A percentile compares a stretch with the other conserved stretches of the same genome.
phyloP scores from a whole-genome alignment of 2,888 invertebrate species.

The Monochamus alternatus region DNA sequence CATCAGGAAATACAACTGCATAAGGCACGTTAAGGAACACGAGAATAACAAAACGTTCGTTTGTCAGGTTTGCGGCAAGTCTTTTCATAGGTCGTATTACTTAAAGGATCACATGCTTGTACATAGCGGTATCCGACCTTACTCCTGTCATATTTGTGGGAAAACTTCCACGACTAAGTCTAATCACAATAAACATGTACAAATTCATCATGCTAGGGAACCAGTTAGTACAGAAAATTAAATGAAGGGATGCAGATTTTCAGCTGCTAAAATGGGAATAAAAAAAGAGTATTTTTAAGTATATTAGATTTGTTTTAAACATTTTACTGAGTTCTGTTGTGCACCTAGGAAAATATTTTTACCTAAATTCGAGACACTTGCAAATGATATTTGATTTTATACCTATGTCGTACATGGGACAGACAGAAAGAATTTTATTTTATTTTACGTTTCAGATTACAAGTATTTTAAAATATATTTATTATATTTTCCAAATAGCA shows the following conservation, averaged over 20 bases:
- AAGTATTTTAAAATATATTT: neutral
- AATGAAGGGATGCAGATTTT: slow-evolving; percentile 38
- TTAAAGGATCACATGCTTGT: slow-evolving; percentile 90
- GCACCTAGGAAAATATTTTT: neutral
- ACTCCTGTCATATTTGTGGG: slow-evolving; percentile 90
- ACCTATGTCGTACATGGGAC: neutral
- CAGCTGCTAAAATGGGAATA: slow-evolving; percentile 36
- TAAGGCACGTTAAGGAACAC: slow-evolving; percentile 89
- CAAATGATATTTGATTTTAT: neutral
- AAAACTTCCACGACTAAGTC: slow-evolving; percentile 92
- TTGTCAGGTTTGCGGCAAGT: slow-evolving; percentile 86
- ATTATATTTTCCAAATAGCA: neutral
- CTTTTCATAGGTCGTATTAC: slow-evolving; percentile 90
- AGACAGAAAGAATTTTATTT: neutral
- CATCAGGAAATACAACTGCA: slow-evolving; percentile 90
- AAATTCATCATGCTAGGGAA: slow-evolving; percentile 91
- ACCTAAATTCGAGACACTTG: neutral
- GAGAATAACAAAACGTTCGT: slow-evolving; percentile 84
- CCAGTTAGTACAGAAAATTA: slow-evolving; percentile 89
- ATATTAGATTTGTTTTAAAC: slow-evolving; percentile 33
- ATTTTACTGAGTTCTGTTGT: neutral
- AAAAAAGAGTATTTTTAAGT: slow-evolving; percentile 34
- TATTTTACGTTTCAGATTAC: too few species aligned
- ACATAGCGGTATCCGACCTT: slow-evolving; percentile 87
- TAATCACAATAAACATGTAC: slow-evolving; percentile 92